phyloP scores from a whole-genome alignment of 2,113 vertebrate species.

The Brachypodius melanocephalos region DNA sequence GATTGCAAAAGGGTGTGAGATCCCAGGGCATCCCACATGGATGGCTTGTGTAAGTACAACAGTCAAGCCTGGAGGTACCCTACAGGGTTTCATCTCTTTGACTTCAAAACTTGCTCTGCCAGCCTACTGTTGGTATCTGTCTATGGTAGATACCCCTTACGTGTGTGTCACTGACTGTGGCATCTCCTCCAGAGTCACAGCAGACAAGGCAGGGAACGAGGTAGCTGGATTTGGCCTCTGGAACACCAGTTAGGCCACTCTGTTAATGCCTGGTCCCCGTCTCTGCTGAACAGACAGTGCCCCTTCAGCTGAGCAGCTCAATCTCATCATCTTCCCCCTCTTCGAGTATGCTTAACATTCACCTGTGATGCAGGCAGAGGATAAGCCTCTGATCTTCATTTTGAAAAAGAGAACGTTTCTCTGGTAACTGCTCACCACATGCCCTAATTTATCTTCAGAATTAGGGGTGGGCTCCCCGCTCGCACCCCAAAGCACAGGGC shows the following conservation, averaged over 20 bases:
- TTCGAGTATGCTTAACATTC: neutral
- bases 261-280: neutral
- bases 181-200: neutral
- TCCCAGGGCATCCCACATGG: neutral
- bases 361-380: neutral
- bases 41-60: neutral
- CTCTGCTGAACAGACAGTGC: neutral
- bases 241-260: neutral
- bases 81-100: neutral
- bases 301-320: neutral
- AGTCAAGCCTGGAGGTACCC: fast-evolving
- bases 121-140: neutral
- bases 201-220: neutral
- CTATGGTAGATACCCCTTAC: neutral
- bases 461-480: neutral
- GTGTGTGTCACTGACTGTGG: neutral
- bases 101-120: neutral
- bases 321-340: neutral
- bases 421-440: neutral
- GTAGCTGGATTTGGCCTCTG: neutral
- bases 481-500: neutral
- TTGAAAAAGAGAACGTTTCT: neutral
- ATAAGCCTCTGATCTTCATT: slow-evolving; percentile 17
- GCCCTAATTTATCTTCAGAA: neutral
- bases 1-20: neutral